Conservation (phyloP, 2,113 vertebrate genomes). For the Platysteira castanea region DNA sequence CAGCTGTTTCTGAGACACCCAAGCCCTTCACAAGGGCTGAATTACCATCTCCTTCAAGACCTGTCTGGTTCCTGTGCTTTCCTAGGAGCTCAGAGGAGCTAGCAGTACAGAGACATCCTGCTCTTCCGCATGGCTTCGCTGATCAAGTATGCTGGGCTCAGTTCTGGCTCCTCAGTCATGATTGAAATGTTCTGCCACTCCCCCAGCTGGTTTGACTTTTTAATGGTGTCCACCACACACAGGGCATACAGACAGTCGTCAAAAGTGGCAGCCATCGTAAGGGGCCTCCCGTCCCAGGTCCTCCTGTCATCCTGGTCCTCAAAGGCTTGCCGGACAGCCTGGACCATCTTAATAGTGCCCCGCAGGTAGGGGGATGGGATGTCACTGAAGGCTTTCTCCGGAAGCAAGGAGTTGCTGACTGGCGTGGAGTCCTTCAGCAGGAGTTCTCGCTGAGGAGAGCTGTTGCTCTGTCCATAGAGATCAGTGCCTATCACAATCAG, state of each 20-base stretch:
- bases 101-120: conserved; percentile 96
- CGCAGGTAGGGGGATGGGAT: conserved; percentile 93
- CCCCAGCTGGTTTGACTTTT: conserved; percentile 92
- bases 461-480: conserved; percentile 92
- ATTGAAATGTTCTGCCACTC: conserved; percentile 97
- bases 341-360: conserved; percentile 96
- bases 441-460: conserved; percentile 79
- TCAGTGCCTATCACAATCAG: conserved; percentile 87
- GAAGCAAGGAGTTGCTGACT: conserved; percentile 86
- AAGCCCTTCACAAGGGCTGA: not conserved
- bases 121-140: conserved; percentile 97
- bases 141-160: conserved; percentile 94
- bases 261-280: conserved; percentile 98
- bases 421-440: conserved; percentile 89
- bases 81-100: conserved; percentile 50
- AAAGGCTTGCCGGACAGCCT: conserved; percentile 93
- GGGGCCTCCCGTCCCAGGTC: conserved; percentile 93
- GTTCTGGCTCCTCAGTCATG: conserved; percentile 95
- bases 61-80: not conserved
- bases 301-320: conserved; percentile 94
- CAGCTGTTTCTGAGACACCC: not conserved
- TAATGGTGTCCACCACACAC: conserved; percentile 97
- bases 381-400: conserved; percentile 94
- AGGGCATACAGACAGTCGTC: conserved; percentile 96
- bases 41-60: conserved; percentile 16